phyloP scores from a whole-genome alignment of 2,888 invertebrate genomes.

The Orthosia incerta region DNA sequence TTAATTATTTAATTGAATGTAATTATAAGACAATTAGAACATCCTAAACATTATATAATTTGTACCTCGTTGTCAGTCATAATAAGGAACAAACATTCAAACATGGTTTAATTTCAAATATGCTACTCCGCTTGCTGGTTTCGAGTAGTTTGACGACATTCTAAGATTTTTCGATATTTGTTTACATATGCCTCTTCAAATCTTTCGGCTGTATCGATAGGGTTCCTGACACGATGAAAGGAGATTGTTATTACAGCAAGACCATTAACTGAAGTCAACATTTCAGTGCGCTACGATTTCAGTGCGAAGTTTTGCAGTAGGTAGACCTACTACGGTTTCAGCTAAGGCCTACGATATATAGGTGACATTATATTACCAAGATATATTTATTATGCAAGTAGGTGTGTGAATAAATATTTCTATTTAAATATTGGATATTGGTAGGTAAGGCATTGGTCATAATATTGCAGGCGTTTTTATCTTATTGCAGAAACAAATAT shows the following conservation, averaged over 20 bases:
- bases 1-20: conserved; percentile 40
- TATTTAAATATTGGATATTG: background rate
- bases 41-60: conserved; percentile 36
- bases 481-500: background rate
- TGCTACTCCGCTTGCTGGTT: background rate
- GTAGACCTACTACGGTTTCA: background rate
- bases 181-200: conserved; percentile 7
- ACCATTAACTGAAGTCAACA: background rate
- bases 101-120: background rate
- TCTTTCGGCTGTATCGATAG: background rate
- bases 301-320: background rate
- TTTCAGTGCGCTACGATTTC: background rate
- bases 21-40: conserved; percentile 48
- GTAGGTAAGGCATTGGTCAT: background rate
- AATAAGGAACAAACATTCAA: conserved; percentile 17
- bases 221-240: background rate
- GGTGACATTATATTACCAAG: background rate
- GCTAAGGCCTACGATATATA: background rate
- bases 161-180: conserved; percentile 27
- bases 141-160: conserved; percentile 30
- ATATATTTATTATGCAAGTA: conserved; percentile 1
- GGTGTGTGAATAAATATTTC: background rate
- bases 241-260: background rate
- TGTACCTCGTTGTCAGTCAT: conserved; percentile 6
- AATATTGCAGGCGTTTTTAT: background rate